Conservation (phyloP, 2,797 vertebrate species). For the Danio albolineatus region DNA sequence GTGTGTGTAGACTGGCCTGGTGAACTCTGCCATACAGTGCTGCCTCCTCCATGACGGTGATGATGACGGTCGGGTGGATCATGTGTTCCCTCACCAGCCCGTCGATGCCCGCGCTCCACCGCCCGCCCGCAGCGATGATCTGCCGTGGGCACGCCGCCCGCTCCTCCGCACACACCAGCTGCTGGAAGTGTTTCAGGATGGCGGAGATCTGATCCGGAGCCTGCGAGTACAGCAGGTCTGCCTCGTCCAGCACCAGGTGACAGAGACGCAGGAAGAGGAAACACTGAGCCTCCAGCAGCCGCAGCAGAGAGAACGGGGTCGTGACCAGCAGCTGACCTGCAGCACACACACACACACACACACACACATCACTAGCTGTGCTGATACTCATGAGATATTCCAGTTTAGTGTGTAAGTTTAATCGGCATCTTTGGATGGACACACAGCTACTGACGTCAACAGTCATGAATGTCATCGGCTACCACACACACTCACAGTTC, state of each 20-base stretch:
- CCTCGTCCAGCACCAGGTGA: constrained; percentile 88
- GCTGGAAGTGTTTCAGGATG: constrained; percentile 86
- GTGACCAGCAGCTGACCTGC: constrained; percentile 87
- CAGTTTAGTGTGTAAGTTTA: too few species aligned
- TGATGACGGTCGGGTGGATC: constrained; percentile 81
- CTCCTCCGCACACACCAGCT: constrained; percentile 69
- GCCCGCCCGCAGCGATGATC: constrained; percentile 82
- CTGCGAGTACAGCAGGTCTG: constrained; percentile 80
- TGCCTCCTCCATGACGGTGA: constrained; percentile 85
- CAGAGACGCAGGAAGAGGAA: constrained; percentile 84
- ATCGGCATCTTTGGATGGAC: too few species aligned
- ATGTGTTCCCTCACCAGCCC: constrained; percentile 80
- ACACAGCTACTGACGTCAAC: too few species aligned
- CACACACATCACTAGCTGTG: too few species aligned
- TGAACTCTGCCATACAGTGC: constrained; percentile 87
- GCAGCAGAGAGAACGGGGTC: constrained; percentile 84
- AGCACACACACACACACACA: constrained; percentile 50
- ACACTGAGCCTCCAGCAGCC: constrained; percentile 80
- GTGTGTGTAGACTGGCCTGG: constrained; percentile 79
- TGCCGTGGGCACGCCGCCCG: constrained; percentile 75
- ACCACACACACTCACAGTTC: constrained; percentile 80
- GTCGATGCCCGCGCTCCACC: constrained; percentile 81
- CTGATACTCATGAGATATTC: too few species aligned
- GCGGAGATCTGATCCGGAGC: constrained; percentile 80
- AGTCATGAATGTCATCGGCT: too few species aligned